Evolutionary conservation across 2,797 vertebrate species (phyloP).

Genomic region (Pseudochaenichthys georgianus): DNA sequence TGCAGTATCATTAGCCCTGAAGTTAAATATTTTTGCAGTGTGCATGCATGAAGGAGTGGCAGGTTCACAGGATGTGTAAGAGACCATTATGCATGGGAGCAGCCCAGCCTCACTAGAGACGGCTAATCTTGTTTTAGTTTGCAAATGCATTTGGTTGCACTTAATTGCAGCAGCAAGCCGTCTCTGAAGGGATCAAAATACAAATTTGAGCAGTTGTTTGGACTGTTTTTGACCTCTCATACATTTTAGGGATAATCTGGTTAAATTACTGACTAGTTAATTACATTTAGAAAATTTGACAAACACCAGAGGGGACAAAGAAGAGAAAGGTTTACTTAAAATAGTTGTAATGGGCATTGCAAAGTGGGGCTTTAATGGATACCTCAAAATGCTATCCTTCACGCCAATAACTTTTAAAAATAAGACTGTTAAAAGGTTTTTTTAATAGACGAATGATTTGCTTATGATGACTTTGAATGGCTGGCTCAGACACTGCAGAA

Average conservation of each 20-base stretch:
- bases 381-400: slow-evolving; percentile 32
- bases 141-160: slow-evolving; percentile 67
- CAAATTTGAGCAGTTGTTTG: slow-evolving; percentile 62
- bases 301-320: slow-evolving; percentile 15
- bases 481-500: slow-evolving; percentile 61
- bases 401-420: slow-evolving; percentile 32
- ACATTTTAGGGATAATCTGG: slow-evolving; percentile 57
- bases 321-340: slow-evolving; percentile 20
- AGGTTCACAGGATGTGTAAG: slow-evolving; percentile 53
- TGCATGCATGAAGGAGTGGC: slow-evolving; percentile 50
- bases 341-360: background rate
- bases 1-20: slow-evolving; percentile 12
- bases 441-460: slow-evolving; percentile 17
- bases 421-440: slow-evolving; percentile 40
- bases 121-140: slow-evolving; percentile 72
- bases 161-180: slow-evolving; percentile 60
- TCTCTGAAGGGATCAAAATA: slow-evolving; percentile 66
- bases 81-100: slow-evolving; percentile 59
- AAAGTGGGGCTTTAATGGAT: slow-evolving; percentile 32
- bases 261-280: slow-evolving; percentile 61
- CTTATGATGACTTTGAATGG: slow-evolving; percentile 47
- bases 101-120: slow-evolving; percentile 39
- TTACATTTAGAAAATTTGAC: slow-evolving; percentile 53
- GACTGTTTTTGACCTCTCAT: slow-evolving; percentile 55
- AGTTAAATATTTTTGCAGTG: slow-evolving; percentile 43